Evolutionary conservation across 1,140 invertebrate genomes (phyloP), one percentile per base, ranked within the genome.

Genomic region (Cylas formicarius): DNA sequence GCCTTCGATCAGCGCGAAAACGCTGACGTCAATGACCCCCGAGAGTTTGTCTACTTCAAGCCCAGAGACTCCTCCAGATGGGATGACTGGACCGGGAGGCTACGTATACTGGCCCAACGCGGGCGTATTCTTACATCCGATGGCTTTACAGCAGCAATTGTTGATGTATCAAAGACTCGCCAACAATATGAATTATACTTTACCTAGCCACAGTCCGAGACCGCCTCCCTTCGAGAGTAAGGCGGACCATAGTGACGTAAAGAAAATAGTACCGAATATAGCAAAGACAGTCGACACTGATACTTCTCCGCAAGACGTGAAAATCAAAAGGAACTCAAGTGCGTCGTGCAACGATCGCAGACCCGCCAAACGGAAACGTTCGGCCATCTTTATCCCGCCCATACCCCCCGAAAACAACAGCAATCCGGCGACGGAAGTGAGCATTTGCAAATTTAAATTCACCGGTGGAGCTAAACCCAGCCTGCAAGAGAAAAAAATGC

Each of bases 371-470:
- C 68, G 83, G 17, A 86, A 87, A 52, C 70, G 83, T 0, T 86
- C 82, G 0, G 84, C 84, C 0, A 86, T 87, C 38, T 87, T 86
- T 56, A 86, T 86, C 32, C 84, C 84, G 0, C 84, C 83, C 0
- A 77, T 85, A 63, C 82, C 82, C 0, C 68, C 75, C 0, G 82
- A 84, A 47, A 81, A 77, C 44, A 67, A 73, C 3, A 77, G 80
- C 7, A 83, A 83, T 52, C 82, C 82, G 0, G 80, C 82, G 0
- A 84, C 82, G 0, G 83, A 86, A 64, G 84, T 86, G 27, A 90
- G 86, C 64, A 92, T 91, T 60, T 91, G 89, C 62, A 92, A 91
- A 60, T 92, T 92, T 58, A 92, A 92, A 61, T 91, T 92, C 60
- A 90, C 87, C 0, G 88, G 86, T 3, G 88, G 89, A 0, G 84